Percentiles rank a stretch among this genome's conserved stretches.
Conservation (phyloP, 2,888 invertebrate species). For the Rhagium mordax region DNA sequence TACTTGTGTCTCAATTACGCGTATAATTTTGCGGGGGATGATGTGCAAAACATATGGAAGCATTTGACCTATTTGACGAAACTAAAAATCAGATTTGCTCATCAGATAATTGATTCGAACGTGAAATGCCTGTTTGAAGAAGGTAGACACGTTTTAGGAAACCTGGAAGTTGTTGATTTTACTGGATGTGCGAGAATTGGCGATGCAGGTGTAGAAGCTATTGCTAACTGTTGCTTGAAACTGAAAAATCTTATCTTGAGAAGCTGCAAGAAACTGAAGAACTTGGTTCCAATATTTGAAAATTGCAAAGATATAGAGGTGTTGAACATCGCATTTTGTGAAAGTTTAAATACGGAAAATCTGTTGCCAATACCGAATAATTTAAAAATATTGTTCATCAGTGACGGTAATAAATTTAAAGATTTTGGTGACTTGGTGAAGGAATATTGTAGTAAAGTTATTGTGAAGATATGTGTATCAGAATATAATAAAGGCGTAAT, state of each 20-base stretch:
- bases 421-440: constrained; percentile 33
- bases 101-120: constrained; percentile 39
- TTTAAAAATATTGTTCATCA: constrained; percentile 40
- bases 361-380: neutral
- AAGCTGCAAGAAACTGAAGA: constrained; percentile 40
- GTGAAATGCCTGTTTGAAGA: constrained; percentile 37
- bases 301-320: constrained; percentile 36
- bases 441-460: neutral
- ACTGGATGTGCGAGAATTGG: constrained; percentile 45
- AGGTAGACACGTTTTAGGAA: constrained; percentile 28
- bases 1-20: constrained; percentile 47
- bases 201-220: constrained; percentile 31
- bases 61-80: constrained; percentile 32
- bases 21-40: constrained; percentile 41
- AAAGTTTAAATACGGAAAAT: constrained; percentile 10
- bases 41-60: constrained; percentile 44
- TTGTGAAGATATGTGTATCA: constrained; percentile 40
- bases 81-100: constrained; percentile 43
- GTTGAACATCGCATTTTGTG: constrained; percentile 46
- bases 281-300: constrained; percentile 27
- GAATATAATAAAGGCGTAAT: constrained; percentile 45
- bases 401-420: constrained; percentile 34
- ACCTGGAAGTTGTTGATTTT: constrained; percentile 42
- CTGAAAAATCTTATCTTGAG: constrained; percentile 38
- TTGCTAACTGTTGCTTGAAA: constrained; percentile 41